Conservation (phyloP, 2,113 vertebrate species). For the Prionailurus viverrinus region DNA sequence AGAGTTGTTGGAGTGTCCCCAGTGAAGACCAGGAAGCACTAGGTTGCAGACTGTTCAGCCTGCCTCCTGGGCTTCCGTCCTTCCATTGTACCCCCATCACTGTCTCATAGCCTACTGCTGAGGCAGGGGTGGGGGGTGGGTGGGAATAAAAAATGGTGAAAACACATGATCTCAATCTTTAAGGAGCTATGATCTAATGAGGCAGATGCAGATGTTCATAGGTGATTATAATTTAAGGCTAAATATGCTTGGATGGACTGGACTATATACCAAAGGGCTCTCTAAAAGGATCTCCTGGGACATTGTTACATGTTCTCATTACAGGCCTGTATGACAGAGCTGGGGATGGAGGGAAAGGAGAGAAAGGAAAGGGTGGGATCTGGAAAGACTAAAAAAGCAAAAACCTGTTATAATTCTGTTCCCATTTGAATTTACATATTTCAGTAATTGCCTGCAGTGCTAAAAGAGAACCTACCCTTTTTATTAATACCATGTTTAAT, state of each 20-base stretch:
- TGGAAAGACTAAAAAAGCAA: slow-evolving; percentile 14
- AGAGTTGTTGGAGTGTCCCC: not conserved
- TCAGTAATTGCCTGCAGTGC: slow-evolving; percentile 64
- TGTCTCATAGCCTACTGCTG: not conserved
- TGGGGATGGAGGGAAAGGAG: not conserved
- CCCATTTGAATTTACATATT: slow-evolving; percentile 62
- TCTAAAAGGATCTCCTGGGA: slow-evolving; percentile 11
- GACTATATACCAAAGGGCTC: not conserved
- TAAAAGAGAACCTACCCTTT: slow-evolving; percentile 70
- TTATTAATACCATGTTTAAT: slow-evolving; percentile 68
- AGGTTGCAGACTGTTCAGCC: not conserved
- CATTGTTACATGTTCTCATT: not conserved
- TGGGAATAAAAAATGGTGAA: not conserved
- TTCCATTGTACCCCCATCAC: not conserved
- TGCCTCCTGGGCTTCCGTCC: not conserved
- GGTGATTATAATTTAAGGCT: slow-evolving; percentile 12
- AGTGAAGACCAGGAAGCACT: not conserved
- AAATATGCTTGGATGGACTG: not conserved
- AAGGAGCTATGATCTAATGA: not conserved
- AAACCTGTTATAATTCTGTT: slow-evolving; percentile 60
- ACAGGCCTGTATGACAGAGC: not conserved
- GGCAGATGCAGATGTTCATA: not conserved
- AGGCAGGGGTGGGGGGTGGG: not conserved
- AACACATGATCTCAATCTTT: not conserved
- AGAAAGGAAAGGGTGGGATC: slow-evolving; percentile 29